These are phyloP conservation scores for Cabera pusaria DNA, from an alignment of 2,888 invertebrate species.

Conservation along the genomic window DNA sequence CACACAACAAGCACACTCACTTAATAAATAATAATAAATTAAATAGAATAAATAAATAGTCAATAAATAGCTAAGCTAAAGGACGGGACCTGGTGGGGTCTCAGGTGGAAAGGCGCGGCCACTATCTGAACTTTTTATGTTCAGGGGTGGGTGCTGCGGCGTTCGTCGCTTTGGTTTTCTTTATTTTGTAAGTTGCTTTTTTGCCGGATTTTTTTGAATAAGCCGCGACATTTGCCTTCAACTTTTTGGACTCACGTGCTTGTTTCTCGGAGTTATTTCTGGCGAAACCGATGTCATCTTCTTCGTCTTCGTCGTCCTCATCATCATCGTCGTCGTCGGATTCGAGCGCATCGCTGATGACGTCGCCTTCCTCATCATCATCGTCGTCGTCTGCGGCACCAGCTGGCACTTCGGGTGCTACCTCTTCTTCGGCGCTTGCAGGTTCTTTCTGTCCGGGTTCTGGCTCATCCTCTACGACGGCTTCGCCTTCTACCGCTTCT, in stretches of 20 bases:
- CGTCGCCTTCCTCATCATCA: conserved; percentile 60
- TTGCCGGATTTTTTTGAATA: conserved; percentile 75
- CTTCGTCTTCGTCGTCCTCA: conserved; percentile 87
- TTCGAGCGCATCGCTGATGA: conserved; percentile 75
- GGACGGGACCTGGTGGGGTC: conserved; percentile 72
- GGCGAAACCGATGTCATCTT: conserved; percentile 86
- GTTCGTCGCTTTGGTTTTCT: conserved; percentile 79
- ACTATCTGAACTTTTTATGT: conserved; percentile 84
- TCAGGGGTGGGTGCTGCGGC: conserved; percentile 72
- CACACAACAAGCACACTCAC: conserved; percentile 80
- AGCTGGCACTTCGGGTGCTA: conserved; percentile 51
- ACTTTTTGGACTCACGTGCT: conserved; percentile 94
- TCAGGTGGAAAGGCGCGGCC: conserved; percentile 72
- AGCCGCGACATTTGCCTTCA: conserved; percentile 69
- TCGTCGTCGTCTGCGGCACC: conserved; percentile 66
- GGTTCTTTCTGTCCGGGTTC: conserved; percentile 72
- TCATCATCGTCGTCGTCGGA: conserved; percentile 86
- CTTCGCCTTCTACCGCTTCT: conserved; percentile 58
- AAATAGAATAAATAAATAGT: conserved; percentile 84
- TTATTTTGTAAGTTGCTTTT: conserved; percentile 79
- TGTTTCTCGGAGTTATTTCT: conserved; percentile 69
- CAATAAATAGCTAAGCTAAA: conserved; percentile 83
- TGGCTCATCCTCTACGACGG: conserved; percentile 65
- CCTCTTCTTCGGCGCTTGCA: conserved; percentile 63
- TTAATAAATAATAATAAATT: conserved; percentile 84